A percentile compares a stretch with the other conserved stretches of the same genome.
Conservation (phyloP, 1,140 invertebrate species). For the Rhopalosiphum maidis region DNA sequence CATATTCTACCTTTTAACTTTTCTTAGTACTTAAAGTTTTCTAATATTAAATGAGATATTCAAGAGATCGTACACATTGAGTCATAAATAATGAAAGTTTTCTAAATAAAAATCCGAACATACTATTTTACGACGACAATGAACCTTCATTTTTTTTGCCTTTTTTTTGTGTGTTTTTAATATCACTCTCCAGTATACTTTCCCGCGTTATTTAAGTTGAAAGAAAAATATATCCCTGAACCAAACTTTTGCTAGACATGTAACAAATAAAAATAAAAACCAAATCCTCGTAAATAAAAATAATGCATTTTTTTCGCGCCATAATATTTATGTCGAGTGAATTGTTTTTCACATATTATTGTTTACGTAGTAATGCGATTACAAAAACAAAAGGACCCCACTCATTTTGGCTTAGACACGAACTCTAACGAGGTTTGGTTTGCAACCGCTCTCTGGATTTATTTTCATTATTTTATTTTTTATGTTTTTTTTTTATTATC, state of each 20-base stretch:
- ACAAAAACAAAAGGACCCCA: slow-evolving; percentile 40
- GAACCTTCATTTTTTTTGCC: slow-evolving; percentile 37
- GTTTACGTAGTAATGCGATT: slow-evolving; percentile 48
- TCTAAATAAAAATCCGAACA: slow-evolving; percentile 43
- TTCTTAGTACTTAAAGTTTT: slow-evolving; percentile 13
- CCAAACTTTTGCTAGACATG: slow-evolving; percentile 47
- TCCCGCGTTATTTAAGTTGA: slow-evolving; percentile 39
- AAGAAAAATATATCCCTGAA: slow-evolving; percentile 31
- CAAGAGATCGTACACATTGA: slow-evolving; percentile 16
- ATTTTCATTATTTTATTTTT: slow-evolving; percentile 47
- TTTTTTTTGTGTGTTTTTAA: slow-evolving; percentile 38
- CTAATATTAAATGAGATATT: slow-evolving; percentile 40
- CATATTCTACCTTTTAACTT: slow-evolving; percentile 35
- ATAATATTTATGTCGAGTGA: slow-evolving; percentile 53
- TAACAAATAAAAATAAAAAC: slow-evolving; percentile 53
- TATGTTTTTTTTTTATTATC: slow-evolving; percentile 1
- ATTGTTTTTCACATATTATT: slow-evolving; percentile 51
- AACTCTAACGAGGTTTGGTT: slow-evolving; percentile 44
- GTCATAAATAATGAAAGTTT: slow-evolving; percentile 54
- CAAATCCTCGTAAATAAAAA: slow-evolving; percentile 47
- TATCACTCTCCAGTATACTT: slow-evolving; percentile 30
- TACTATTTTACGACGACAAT: slow-evolving; percentile 42
- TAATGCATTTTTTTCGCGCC: slow-evolving; percentile 20
- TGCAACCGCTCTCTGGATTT: slow-evolving; percentile 18
- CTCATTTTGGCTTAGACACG: slow-evolving; percentile 38